Evolutionary conservation across 2,113 vertebrate genomes (phyloP).

Genomic region (Epinephelus lanceolatus): DNA sequence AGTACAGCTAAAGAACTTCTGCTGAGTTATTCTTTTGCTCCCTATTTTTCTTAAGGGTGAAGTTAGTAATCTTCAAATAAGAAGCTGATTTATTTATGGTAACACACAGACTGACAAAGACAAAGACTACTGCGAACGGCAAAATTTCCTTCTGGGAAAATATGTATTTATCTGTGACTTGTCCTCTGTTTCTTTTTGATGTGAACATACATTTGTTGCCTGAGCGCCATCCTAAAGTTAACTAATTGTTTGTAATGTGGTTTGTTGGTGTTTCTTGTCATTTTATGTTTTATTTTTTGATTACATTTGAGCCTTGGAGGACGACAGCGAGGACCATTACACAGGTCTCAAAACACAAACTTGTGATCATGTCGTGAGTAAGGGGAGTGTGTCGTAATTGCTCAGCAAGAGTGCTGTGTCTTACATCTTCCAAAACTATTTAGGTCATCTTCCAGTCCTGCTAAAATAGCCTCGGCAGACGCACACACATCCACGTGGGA

Average conservation of each 20-base stretch:
- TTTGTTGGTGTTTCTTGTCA: background rate
- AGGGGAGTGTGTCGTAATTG: background rate
- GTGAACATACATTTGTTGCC: background rate
- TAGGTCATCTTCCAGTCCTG: conserved; percentile 39
- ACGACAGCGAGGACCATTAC: background rate
- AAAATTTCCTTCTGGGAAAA: background rate
- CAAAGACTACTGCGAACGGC: too few species aligned
- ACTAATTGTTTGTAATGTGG: background rate
- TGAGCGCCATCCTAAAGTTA: background rate
- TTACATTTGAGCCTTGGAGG: background rate
- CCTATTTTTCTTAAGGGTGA: too few species aligned
- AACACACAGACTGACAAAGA: too few species aligned
- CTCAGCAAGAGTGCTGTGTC: background rate
- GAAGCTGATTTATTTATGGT: too few species aligned
- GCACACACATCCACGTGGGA: background rate
- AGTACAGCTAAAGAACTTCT: too few species aligned
- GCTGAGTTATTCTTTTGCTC: too few species aligned
- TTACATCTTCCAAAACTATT: conserved; percentile 35
- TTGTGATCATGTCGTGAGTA: background rate
- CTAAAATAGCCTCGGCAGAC: background rate
- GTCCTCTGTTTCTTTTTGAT: background rate
- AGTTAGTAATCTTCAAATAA: too few species aligned
- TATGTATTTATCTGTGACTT: background rate
- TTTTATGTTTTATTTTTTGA: background rate
- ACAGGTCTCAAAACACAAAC: conserved; percentile 4